phyloP scores from a whole-genome alignment of 2,113 vertebrate genomes.

The Henicopernis longicauda region DNA sequence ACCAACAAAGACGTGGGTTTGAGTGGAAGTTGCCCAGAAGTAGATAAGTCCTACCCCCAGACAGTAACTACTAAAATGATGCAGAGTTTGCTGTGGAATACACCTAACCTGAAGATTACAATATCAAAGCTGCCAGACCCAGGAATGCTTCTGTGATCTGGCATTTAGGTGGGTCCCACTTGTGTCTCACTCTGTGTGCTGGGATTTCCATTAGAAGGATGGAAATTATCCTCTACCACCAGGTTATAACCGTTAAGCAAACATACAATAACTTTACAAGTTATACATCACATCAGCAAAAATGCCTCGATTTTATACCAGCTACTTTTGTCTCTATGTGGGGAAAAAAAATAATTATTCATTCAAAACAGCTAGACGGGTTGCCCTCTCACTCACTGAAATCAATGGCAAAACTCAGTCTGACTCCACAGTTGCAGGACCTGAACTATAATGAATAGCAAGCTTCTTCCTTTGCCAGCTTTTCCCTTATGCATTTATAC shows the following conservation, averaged over 20 bases:
- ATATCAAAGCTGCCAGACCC: background rate
- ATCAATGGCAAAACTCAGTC: background rate
- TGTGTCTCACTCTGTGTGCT: background rate
- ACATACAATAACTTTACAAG: background rate
- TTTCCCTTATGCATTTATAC: background rate
- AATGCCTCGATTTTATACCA: background rate
- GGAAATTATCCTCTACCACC: background rate
- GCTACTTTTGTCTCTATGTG: background rate
- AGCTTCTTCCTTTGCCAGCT: background rate
- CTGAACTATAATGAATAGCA: background rate
- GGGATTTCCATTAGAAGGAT: background rate
- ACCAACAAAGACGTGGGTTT: background rate
- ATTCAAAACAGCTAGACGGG: background rate
- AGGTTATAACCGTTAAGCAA: background rate
- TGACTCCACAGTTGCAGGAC: background rate
- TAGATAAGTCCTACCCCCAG: background rate
- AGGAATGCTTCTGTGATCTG: background rate
- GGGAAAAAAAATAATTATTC: background rate
- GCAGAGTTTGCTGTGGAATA: background rate
- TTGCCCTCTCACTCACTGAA: background rate
- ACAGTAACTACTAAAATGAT: background rate
- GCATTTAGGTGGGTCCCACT: background rate
- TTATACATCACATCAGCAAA: background rate
- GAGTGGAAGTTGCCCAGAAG: background rate
- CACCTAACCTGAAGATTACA: background rate